These are phyloP conservation scores for Coptodon bakossiorum DNA, from an alignment of 2,113 vertebrate genomes.

Conservation along the genomic window DNA sequence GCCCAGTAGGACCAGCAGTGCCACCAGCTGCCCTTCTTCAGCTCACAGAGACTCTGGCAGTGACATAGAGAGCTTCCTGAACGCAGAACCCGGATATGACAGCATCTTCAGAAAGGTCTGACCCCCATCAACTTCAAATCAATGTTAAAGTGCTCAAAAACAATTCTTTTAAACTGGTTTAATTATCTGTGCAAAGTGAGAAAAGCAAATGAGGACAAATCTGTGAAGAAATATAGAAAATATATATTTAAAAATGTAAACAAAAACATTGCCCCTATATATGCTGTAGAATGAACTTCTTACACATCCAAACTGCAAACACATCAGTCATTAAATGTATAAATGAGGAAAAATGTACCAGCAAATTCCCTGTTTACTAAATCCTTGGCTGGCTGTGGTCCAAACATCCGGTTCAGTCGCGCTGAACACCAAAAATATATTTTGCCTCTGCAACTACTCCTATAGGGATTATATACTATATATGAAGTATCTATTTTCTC, in stretches of 20 bases:
- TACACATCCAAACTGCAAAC: not conserved
- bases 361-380: not conserved
- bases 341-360: not conserved
- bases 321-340: not conserved
- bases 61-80: constrained; percentile 64
- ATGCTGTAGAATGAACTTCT: not conserved
- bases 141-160: not conserved
- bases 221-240: not conserved
- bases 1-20: constrained; percentile 44
- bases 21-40: constrained; percentile 38
- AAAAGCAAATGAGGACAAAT: not conserved
- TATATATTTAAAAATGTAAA: not conserved
- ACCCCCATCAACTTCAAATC: rapidly evolving
- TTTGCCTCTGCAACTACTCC: not conserved
- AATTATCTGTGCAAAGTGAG: rapidly evolving
- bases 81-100: constrained; percentile 58
- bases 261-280: not conserved
- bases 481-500: constrained; percentile 29
- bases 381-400: not conserved
- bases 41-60: constrained; percentile 65
- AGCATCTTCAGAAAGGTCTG: constrained; percentile 68
- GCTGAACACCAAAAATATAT: not conserved
- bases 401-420: not conserved
- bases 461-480: constrained; percentile 6
- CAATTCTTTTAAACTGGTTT: not conserved